Evolutionary conservation across 2,113 vertebrate species (phyloP).

Genomic region (Fregata magnificens): DNA sequence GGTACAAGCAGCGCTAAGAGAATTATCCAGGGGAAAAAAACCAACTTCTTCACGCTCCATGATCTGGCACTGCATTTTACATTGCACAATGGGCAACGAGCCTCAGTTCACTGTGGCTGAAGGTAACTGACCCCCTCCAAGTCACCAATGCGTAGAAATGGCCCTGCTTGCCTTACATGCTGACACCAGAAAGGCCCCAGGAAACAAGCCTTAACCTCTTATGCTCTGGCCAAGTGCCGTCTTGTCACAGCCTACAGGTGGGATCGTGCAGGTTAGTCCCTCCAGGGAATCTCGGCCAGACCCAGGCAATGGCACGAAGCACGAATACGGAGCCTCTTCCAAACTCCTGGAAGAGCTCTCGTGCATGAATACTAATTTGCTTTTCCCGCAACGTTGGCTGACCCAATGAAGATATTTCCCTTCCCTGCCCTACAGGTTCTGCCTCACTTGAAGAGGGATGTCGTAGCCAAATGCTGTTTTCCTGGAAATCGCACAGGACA

Average conservation of each 20-base stretch:
- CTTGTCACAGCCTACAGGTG: background rate
- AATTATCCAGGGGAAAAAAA: background rate
- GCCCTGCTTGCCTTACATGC: background rate
- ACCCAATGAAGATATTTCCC: background rate
- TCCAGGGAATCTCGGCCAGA: background rate
- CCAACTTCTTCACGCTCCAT: background rate
- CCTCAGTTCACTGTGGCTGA: background rate
- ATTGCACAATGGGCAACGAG: background rate
- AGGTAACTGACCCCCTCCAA: background rate
- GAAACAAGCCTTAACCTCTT: background rate
- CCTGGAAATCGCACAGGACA: background rate
- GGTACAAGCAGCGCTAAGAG: background rate
- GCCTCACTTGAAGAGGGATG: background rate
- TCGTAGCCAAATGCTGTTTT: background rate
- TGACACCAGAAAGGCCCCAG: background rate
- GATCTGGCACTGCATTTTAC: background rate
- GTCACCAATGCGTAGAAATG: background rate
- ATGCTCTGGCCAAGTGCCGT: background rate
- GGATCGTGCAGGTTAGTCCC: background rate
- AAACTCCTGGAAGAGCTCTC: background rate
- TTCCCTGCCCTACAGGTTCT: background rate
- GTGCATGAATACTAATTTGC: background rate
- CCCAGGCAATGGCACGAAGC: background rate
- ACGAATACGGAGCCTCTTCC: background rate
- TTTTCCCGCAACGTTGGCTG: rapidly evolving